phyloP scores from a whole-genome alignment of 2,113 vertebrate genomes.

The Psittacara wagleri region DNA sequence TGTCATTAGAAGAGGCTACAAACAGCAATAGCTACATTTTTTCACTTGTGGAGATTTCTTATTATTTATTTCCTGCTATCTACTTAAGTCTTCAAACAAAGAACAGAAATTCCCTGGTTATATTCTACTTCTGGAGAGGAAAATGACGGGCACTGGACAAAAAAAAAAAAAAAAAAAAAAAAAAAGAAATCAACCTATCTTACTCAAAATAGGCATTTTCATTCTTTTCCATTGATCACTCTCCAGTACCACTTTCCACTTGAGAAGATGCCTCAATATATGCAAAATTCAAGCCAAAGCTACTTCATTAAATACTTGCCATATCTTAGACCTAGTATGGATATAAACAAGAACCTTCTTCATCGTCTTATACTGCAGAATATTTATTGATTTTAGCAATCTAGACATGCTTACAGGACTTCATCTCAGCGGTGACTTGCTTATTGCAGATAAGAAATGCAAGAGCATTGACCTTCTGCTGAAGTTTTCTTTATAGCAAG shows the following conservation, averaged over 20 bases:
- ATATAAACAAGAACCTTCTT: neutral
- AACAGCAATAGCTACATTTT: neutral
- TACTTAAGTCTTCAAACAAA: neutral
- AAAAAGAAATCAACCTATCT: neutral
- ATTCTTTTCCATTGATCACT: neutral
- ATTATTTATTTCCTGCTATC: neutral
- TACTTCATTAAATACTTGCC: neutral
- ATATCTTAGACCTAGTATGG: neutral
- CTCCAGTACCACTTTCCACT: neutral
- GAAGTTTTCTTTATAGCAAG: neutral
- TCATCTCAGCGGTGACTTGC: neutral
- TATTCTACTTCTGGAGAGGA: neutral
- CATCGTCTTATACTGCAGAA: neutral
- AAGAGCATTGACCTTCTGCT: neutral
- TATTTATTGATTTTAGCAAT: neutral
- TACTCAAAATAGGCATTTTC: neutral
- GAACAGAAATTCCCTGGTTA: neutral
- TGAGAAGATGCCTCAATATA: neutral
- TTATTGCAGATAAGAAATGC: neutral
- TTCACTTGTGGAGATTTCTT: neutral
- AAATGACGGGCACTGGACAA: neutral
- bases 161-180: neutral
- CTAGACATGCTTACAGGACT: neutral
- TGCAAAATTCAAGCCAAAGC: neutral
- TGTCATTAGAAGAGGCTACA: neutral